These are phyloP conservation scores for Gnathonemus echidnorhynchus DNA, from an alignment of 2,113 vertebrate genomes.

Conservation along the genomic window DNA sequence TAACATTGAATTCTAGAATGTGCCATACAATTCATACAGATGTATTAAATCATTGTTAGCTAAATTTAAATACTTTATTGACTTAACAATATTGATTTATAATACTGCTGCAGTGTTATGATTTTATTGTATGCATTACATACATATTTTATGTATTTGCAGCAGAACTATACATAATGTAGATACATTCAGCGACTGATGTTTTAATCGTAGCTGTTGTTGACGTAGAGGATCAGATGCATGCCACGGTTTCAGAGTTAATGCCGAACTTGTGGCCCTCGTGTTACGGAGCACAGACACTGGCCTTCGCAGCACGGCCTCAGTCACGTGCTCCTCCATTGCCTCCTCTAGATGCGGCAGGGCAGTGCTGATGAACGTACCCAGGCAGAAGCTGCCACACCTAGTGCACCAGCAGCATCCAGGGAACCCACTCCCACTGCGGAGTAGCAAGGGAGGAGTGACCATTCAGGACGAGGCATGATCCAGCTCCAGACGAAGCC, in stretches of 20 bases:
- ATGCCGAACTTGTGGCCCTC: background rate
- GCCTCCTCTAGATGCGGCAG: background rate
- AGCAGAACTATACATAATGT: background rate
- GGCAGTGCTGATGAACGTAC: background rate
- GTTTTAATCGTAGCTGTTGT: background rate
- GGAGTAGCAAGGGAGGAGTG: background rate
- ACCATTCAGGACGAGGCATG: background rate
- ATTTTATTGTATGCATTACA: background rate
- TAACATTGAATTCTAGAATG: background rate
- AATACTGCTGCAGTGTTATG: background rate
- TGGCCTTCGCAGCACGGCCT: background rate
- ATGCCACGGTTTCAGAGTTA: background rate
- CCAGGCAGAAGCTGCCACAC: background rate
- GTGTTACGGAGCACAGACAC: background rate
- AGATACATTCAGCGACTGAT: background rate
- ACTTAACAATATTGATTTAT: background rate
- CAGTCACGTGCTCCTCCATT: background rate
- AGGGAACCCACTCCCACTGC: background rate
- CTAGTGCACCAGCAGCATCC: background rate
- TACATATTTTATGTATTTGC: background rate
- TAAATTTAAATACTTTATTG: background rate
- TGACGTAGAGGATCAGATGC: background rate
- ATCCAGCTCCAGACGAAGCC: background rate
- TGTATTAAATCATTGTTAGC: background rate
- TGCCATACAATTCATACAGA: background rate